Conservation (phyloP, 2,888 invertebrate species). For the Polyommatus iphigenia region DNA sequence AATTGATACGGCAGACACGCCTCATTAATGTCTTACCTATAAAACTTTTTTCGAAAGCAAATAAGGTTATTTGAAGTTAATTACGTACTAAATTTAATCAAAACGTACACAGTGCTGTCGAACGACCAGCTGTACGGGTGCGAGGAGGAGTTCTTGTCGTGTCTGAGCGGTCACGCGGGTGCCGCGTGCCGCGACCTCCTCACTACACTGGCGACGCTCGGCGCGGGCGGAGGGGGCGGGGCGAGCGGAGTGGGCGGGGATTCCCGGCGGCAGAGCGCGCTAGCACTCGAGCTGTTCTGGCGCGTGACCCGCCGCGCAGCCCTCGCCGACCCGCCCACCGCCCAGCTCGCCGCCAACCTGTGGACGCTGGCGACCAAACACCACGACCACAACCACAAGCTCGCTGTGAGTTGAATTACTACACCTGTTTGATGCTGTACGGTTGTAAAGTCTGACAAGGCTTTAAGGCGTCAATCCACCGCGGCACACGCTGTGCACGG, state of each 20-base stretch:
- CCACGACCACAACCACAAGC: slow-evolving; percentile 59
- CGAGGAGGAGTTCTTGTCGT: slow-evolving; percentile 90
- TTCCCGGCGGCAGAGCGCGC: slow-evolving; percentile 83
- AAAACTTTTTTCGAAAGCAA: no score
- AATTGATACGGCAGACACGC: no score
- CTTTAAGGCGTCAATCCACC: no score
- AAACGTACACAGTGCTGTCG: slow-evolving; percentile 85
- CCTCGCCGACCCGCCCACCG: slow-evolving; percentile 79
- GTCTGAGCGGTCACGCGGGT: slow-evolving; percentile 88
- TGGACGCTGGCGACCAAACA: slow-evolving; percentile 89
- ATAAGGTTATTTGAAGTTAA: no score
- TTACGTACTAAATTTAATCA: slow-evolving; percentile 6
- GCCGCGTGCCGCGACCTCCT: slow-evolving; percentile 89
- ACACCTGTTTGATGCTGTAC: background rate
- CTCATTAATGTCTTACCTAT: no score
- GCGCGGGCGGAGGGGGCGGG: slow-evolving; percentile 83
- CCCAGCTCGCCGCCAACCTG: slow-evolving; percentile 86
- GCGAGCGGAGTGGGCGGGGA: slow-evolving; percentile 83
- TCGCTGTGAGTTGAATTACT: slow-evolving; percentile 53
- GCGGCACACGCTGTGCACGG: no score
- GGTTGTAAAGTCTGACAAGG: no score
- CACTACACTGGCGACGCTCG: slow-evolving; percentile 84
- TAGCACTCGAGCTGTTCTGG: slow-evolving; percentile 88
- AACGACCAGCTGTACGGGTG: slow-evolving; percentile 95
- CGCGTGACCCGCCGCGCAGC: slow-evolving; percentile 84